These are phyloP conservation scores for Resseliella maxima DNA, from an alignment of 2,888 invertebrate species.

Conservation along the genomic window DNA sequence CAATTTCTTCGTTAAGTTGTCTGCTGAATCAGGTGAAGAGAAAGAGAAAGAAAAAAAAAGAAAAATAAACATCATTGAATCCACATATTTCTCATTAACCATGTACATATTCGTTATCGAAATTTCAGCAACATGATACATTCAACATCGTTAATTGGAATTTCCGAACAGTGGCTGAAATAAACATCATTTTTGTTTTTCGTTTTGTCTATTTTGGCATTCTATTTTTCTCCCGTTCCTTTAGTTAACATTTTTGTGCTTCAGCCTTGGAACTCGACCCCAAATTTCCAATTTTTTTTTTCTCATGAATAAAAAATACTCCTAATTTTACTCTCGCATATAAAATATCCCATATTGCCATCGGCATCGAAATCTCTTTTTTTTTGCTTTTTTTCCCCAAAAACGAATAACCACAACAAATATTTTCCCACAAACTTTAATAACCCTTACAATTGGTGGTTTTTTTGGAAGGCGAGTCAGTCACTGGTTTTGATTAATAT, in stretches of 20 bases:
- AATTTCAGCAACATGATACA: not conserved
- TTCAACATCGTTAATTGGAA: slow-evolving; percentile 4
- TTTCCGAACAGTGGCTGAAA: slow-evolving; percentile 28
- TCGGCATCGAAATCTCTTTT: not conserved
- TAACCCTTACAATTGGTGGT: too few relatives aligned
- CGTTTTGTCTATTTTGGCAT: not conserved
- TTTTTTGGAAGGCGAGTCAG: not conserved
- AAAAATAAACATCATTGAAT: slow-evolving; percentile 29
- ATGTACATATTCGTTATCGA: not conserved
- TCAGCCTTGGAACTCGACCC: too few relatives aligned
- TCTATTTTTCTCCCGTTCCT: not conserved
- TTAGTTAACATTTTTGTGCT: too few relatives aligned
- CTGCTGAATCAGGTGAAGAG: too few relatives aligned
- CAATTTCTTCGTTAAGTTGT: too few relatives aligned
- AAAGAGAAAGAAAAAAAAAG: not conserved
- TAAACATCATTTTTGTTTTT: not conserved
- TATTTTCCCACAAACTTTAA: not conserved
- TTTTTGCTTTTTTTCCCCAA: not conserved
- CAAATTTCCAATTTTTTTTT: too few relatives aligned
- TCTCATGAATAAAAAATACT: too few relatives aligned
- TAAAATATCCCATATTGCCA: not conserved
- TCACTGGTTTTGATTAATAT: not conserved
- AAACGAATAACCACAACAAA: not conserved
- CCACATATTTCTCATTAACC: not conserved
- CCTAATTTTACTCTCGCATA: too few relatives aligned